These are phyloP conservation scores for Epinephelus awoara DNA, from an alignment of 2,797 vertebrate species.

Conservation along the genomic window DNA sequence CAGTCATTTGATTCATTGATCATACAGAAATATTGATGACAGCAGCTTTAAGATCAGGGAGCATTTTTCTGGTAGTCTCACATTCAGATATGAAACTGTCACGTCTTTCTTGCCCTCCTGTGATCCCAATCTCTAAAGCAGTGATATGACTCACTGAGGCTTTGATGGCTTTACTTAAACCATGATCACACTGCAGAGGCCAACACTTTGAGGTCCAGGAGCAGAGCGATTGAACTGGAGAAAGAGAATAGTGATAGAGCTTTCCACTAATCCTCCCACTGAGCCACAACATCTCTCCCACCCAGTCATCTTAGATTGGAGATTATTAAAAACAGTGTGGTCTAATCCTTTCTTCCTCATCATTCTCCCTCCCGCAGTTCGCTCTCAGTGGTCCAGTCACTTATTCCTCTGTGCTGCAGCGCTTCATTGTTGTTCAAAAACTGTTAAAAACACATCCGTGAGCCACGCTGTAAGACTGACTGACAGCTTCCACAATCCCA, in stretches of 20 bases:
- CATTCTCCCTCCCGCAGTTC: constrained; percentile 20
- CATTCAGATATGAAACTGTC: not conserved
- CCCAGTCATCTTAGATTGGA: constrained; percentile 60
- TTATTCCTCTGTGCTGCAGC: not conserved
- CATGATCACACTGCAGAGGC: constrained; percentile 19
- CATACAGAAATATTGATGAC: not conserved
- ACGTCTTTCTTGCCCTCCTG: not conserved
- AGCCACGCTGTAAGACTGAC: not conserved
- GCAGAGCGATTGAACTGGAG: constrained; percentile 7
- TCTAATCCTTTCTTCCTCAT: constrained; percentile 56
- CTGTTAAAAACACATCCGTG: not conserved
- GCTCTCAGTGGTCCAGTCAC: constrained; percentile 18
- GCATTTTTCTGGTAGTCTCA: not conserved
- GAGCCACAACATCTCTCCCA: constrained; percentile 56
- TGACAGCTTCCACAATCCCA: not conserved
- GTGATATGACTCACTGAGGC: constrained; percentile 1
- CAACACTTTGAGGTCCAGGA: constrained; percentile 23
- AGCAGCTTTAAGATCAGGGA: not conserved
- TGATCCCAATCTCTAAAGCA: not conserved
- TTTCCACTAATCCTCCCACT: constrained; percentile 63
- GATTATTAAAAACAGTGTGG: constrained; percentile 60
- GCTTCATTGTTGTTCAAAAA: not conserved
- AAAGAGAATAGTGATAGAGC: constrained; percentile 35
- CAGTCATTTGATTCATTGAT: not conserved
- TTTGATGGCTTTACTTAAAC: constrained; percentile 23